A percentile compares a stretch with the other conserved stretches of the same genome.
Conservation (phyloP, 1,140 invertebrate species). For the Eurosta solidaginis region DNA sequence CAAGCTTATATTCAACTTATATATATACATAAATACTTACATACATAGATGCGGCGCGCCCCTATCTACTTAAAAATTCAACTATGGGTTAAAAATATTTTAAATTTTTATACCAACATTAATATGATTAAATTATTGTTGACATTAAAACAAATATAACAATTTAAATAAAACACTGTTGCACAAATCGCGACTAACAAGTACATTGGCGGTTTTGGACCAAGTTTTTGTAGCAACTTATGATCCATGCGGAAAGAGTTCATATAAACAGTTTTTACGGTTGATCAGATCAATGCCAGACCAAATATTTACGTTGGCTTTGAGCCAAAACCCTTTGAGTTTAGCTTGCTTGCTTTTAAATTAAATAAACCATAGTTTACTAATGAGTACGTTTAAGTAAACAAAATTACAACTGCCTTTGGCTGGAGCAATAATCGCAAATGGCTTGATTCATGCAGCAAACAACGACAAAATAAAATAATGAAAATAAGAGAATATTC, state of each 20-base stretch:
- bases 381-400: too few species aligned
- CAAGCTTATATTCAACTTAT: too few species aligned
- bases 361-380: too few species aligned
- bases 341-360: too few species aligned
- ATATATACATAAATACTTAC: background rate
- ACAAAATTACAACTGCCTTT: background rate
- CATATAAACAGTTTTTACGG: too few species aligned
- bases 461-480: background rate
- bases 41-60: background rate
- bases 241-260: too few species aligned
- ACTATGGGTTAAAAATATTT: slow-evolving; percentile 12
- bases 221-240: background rate
- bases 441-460: background rate
- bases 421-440: slow-evolving; percentile 9
- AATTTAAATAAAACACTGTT: too few species aligned
- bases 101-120: slow-evolving; percentile 18
- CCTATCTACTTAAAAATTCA: slow-evolving; percentile 31
- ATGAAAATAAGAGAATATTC: background rate
- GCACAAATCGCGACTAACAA: too few species aligned
- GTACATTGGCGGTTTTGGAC: background rate
- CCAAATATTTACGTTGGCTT: too few species aligned
- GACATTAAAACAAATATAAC: background rate
- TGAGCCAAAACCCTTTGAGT: too few species aligned
- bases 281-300: too few species aligned
- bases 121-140: slow-evolving; percentile 23